phyloP scores from a whole-genome alignment of 2,797 vertebrate species.

The Propithecus perrieri region DNA sequence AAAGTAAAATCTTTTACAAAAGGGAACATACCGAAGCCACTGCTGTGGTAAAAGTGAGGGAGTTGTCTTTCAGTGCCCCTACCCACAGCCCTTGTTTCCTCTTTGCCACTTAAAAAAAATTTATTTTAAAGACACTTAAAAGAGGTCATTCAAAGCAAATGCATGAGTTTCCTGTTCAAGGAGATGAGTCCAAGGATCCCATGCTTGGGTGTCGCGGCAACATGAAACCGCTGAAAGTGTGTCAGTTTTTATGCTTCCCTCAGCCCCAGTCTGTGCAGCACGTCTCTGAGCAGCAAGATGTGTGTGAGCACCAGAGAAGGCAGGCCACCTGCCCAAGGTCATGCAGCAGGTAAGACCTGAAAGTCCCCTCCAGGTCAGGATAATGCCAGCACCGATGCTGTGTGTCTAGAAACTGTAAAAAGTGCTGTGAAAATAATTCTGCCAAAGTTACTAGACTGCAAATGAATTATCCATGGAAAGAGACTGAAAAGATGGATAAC shows the following conservation, averaged over 20 bases:
- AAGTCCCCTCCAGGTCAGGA: background rate
- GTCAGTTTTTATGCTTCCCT: background rate
- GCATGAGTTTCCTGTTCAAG: background rate
- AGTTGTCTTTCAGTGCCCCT: fast-evolving
- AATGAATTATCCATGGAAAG: background rate
- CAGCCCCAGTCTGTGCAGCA: fast-evolving
- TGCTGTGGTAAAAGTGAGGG: background rate
- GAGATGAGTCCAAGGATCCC: background rate
- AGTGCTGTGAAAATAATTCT: background rate
- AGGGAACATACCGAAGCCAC: background rate
- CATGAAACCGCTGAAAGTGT: background rate
- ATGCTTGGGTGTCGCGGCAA: fast-evolving
- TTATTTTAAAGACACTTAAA: background rate
- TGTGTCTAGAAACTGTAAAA: background rate
- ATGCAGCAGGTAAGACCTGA: background rate
- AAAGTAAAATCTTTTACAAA: background rate
- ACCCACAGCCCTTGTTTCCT: background rate
- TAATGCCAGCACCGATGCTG: background rate
- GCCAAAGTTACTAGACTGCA: background rate
- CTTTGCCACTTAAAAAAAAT: background rate
- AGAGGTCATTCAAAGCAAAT: background rate
- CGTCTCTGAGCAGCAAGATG: background rate
- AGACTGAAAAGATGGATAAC: background rate
- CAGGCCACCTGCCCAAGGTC: background rate
- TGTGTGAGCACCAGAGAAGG: background rate